Percentiles rank a stretch among this genome's conserved stretches.
phyloP scores from a whole-genome alignment of 2,888 invertebrate species.

The Campoplex capitator region DNA sequence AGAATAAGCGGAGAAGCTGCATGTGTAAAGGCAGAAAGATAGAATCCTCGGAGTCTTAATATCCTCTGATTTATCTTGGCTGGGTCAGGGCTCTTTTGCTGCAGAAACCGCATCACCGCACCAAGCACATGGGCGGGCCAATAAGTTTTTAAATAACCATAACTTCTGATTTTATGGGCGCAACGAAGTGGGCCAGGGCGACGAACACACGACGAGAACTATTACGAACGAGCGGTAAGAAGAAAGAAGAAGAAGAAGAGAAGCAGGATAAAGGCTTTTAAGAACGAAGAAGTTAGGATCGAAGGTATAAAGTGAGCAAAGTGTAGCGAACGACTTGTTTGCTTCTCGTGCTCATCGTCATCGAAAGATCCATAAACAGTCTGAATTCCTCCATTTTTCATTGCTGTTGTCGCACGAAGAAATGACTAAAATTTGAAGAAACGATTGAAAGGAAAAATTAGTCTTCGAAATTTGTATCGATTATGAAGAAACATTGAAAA shows the following conservation, averaged over 20 bases:
- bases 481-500: neutral
- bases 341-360: conserved; percentile 61
- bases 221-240: conserved; percentile 51
- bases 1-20: neutral
- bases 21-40: neutral
- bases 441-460: too few species aligned
- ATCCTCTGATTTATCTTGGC: conserved; percentile 83
- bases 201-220: conserved; percentile 60
- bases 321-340: conserved; percentile 80
- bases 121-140: conserved; percentile 82
- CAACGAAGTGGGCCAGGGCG: conserved; percentile 69
- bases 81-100: conserved; percentile 81
- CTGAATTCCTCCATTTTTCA: neutral
- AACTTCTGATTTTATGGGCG: conserved; percentile 82
- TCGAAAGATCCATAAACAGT: neutral
- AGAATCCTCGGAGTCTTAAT: conserved; percentile 78
- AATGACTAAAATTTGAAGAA: neutral
- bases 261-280: conserved; percentile 5
- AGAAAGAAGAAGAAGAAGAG: conserved; percentile 10
- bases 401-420: neutral
- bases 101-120: conserved; percentile 73
- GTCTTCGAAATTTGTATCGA: neutral
- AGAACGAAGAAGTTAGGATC: neutral
- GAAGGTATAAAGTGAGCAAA: conserved; percentile 71
- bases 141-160: conserved; percentile 84